Conservation (phyloP, 2,888 invertebrate species). For the Lysandra coridon region DNA sequence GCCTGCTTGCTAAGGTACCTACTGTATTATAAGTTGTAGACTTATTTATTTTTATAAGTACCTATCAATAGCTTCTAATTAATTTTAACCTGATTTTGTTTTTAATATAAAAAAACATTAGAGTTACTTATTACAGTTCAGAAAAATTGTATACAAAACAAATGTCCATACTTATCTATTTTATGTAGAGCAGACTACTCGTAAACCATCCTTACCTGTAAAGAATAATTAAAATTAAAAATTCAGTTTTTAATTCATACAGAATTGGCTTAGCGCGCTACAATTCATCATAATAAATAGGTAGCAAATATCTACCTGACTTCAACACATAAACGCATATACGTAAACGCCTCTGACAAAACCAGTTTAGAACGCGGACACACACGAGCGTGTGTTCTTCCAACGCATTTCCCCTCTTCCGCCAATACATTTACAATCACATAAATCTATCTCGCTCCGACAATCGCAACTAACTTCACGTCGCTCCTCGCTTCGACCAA, state of each 20-base stretch:
- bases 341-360: slow-evolving; percentile 77
- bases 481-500: slow-evolving; percentile 59
- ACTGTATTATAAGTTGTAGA: too few relatives aligned
- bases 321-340: slow-evolving; percentile 72
- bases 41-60: too few relatives aligned
- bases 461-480: slow-evolving; percentile 67
- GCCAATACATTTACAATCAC: slow-evolving; percentile 70
- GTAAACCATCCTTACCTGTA: slow-evolving; percentile 58
- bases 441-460: slow-evolving; percentile 75
- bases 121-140: neutral
- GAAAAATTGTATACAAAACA: neutral
- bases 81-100: too few relatives aligned
- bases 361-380: slow-evolving; percentile 72
- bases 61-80: too few relatives aligned
- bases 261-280: slow-evolving; percentile 46
- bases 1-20: too few relatives aligned
- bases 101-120: too few relatives aligned
- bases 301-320: slow-evolving; percentile 66
- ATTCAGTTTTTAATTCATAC: slow-evolving; percentile 53
- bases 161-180: slow-evolving; percentile 36
- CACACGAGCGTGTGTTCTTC: slow-evolving; percentile 72
- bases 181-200: neutral
- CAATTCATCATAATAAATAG: slow-evolving; percentile 69
- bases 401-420: slow-evolving; percentile 75
- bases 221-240: slow-evolving; percentile 57